Evolutionary conservation across 2,797 vertebrate genomes (phyloP), one percentile per base, ranked within the genome.

Genomic region (Onychomys torridus): DNA sequence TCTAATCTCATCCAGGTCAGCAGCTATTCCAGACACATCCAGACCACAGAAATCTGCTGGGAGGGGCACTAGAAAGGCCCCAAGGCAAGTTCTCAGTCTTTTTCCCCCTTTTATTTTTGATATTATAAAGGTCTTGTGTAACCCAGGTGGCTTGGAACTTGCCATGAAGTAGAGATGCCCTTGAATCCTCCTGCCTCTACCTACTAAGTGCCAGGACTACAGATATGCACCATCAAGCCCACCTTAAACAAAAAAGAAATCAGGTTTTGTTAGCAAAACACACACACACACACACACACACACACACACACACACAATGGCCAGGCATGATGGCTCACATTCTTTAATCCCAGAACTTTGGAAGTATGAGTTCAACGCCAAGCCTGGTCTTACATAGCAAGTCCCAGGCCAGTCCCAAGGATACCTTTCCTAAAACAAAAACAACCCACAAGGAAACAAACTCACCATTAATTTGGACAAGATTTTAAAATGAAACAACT

Each of bases 1-100:
- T 89, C 83, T 96, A 95, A 95, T 61, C 25, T 77, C 73, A 85
- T 92, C 52, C 61, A 94, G 43, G 94, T 65, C 55, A 92, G 86
- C 86, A 95, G 94, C 95, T 83, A 69, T 92, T 96, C 34, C 65
- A 95, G 92, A 91, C 21, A 91, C 19, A 55, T 27, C 34, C 32
- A 90, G 37, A 16, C 55, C 77, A 83, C 29, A 87, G 69, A 85
- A 91, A 21, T 69, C 84, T 89, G 81, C 46, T 57, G 32, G n/a
- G 97, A 75, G 79, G n/a, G 79, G 32, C 63, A 91, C 2, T 83
- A 40, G 10, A 87, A 95, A 94, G 81, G 37, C 6, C 40, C 57
- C 61, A 84, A 89, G 82, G 9, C 59, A 94, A 43, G 17, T 76
- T 84, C 59, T 95, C 88, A 43, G 37, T 88, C 43, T 52, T 32